A percentile compares a stretch with the other conserved stretches of the same genome.
phyloP scores from a whole-genome alignment of 2,113 vertebrate genomes.

The Clarias batrachus region DNA sequence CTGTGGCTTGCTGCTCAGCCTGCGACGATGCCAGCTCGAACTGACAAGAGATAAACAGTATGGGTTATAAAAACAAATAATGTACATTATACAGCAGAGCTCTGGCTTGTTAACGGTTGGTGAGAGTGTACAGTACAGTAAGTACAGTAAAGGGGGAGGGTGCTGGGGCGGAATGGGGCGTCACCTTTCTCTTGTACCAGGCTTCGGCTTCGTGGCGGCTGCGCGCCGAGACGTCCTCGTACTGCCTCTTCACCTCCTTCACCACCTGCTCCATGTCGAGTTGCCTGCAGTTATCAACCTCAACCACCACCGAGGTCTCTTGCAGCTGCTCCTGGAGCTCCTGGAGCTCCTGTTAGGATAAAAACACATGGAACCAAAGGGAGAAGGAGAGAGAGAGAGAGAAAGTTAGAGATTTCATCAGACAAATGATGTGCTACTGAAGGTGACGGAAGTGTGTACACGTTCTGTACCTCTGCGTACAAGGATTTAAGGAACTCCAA shows the following conservation, averaged over 20 bases:
- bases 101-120: neutral
- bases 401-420: too few relatives aligned
- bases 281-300: conserved; percentile 83
- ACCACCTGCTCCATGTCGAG: conserved; percentile 80
- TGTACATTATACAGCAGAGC: too few relatives aligned
- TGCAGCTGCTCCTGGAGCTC: conserved; percentile 77
- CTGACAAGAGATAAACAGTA: conserved; percentile 52
- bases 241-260: conserved; percentile 76
- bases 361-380: neutral
- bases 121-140: neutral
- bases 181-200: conserved; percentile 82
- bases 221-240: conserved; percentile 72
- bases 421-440: neutral
- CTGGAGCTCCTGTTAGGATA: conserved; percentile 72
- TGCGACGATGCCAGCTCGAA: conserved; percentile 59
- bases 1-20: conserved; percentile 49
- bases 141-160: neutral
- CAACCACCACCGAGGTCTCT: conserved; percentile 75
- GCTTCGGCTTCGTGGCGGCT: conserved; percentile 75
- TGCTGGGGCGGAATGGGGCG: too few relatives aligned
- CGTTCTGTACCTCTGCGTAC: conserved; percentile 72
- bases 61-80: neutral
- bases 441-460: too few relatives aligned
- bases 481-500: conserved; percentile 74
- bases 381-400: neutral